Evolutionary conservation across 2,888 invertebrate species (phyloP), one percentile per base, ranked within the genome.

Genomic region (Beris chalybata): DNA sequence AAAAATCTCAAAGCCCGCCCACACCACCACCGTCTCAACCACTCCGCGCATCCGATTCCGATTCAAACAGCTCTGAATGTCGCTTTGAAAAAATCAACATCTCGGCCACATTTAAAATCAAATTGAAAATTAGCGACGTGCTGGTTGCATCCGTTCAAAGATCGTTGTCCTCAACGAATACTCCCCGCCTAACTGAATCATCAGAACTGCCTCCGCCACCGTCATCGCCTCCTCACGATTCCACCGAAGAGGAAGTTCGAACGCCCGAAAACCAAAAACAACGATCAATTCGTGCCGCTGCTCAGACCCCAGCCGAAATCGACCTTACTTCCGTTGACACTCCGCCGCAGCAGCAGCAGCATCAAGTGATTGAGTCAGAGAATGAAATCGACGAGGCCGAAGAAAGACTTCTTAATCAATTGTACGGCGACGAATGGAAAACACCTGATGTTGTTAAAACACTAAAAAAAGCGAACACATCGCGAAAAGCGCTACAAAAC

Each of bases 101-200:
- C 48, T 78, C 80, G 0, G 79, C 80, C 0, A 80, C 76, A 70
- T 77, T 80, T 12, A 79, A 78, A 67, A 80, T 80, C 15, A 77
- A 79, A 68, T 76, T 80, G 47, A 75, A 77, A 30, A 76, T 80
- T 64, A 74, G 78, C 1, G 70, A 73, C 22, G 50, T 43, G 4
- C 3, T 61, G 32, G 5, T 52, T 3, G 50, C 59, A 9, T 38
- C 61, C 9, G 38, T 61, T 30, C 64, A 43, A 1, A 44, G 30
- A 2, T 54, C 53, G 5, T 52, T 52, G 4, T 12, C 64, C 1
- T 45, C 64, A 11, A 22, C 12, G 9, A 45, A 55, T 12, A 30
- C 52, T 1, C 61, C 61, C 11, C 61, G 61, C 6, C 22, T 61
- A 3, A 61, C 61, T 2, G 50, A 61, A 43, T 61, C 61, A 5